Evolutionary conservation across 1,140 invertebrate species (phyloP).

Genomic region (Ectropis grisescens): DNA sequence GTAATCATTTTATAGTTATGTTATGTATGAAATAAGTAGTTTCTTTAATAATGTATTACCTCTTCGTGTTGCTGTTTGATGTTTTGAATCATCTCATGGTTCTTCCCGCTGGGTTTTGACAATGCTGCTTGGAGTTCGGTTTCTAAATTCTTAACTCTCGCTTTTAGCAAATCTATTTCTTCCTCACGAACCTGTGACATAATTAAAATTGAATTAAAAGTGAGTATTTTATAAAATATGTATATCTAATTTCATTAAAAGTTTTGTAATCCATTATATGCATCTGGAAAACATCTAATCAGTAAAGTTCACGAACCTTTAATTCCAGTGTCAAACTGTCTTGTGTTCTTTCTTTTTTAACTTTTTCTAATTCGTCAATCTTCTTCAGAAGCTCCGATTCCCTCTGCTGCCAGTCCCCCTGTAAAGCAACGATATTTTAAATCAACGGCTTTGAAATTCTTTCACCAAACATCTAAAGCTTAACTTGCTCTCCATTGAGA

Average conservation of each 20-base stretch:
- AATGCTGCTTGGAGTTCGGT: conserved; percentile 58
- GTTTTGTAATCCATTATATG: too few species aligned
- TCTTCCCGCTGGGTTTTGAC: conserved; percentile 60
- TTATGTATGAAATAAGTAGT: too few species aligned
- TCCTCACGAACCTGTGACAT: conserved; percentile 49
- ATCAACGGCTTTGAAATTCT: too few species aligned
- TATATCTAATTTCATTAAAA: too few species aligned
- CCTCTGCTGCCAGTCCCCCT: conserved; percentile 49
- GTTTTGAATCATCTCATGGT: conserved; percentile 61
- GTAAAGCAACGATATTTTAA: too few species aligned
- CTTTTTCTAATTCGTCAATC: conserved; percentile 50
- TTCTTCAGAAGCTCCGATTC: conserved; percentile 52
- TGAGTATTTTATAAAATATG: too few species aligned
- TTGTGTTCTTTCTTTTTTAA: conserved; percentile 42
- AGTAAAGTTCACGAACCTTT: conserved; percentile 42
- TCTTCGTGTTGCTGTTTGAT: conserved; percentile 68
- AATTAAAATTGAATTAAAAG: neutral
- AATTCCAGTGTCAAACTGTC: conserved; percentile 48
- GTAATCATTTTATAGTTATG: too few species aligned
- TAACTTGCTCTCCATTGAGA: too few species aligned
- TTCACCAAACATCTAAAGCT: too few species aligned
- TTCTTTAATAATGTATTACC: too few species aligned
- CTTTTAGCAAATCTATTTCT: conserved; percentile 59
- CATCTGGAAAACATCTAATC: too few species aligned
- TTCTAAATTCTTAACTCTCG: conserved; percentile 57